Conservation (phyloP, 2,113 vertebrate species). For the Laticauda colubrina region DNA sequence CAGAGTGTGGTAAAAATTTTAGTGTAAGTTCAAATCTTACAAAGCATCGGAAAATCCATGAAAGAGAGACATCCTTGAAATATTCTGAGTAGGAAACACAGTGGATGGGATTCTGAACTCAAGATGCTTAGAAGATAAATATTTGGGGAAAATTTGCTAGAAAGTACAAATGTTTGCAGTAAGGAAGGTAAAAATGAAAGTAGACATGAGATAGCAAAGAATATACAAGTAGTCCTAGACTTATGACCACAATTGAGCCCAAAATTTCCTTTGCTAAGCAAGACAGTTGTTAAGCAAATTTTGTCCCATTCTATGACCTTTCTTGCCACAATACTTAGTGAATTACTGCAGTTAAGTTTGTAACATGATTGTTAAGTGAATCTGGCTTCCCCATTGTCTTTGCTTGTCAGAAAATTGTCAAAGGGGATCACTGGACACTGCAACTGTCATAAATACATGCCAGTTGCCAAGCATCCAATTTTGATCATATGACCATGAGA, state of each 20-base stretch:
- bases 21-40: slow-evolving; percentile 33
- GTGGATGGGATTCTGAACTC: background rate
- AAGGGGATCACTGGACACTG: background rate
- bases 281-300: background rate
- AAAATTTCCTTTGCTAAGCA: background rate
- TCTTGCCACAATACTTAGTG: background rate
- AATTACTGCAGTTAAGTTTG: background rate
- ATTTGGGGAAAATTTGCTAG: background rate
- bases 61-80: background rate
- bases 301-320: background rate
- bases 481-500: background rate
- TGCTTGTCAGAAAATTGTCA: background rate
- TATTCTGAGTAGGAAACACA: background rate
- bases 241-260: background rate
- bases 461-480: background rate
- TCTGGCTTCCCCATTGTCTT: background rate
- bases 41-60: slow-evolving; percentile 31
- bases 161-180: background rate
- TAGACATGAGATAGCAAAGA: background rate
- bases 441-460: background rate
- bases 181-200: background rate
- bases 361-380: background rate
- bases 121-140: background rate
- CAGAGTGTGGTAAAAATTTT: slow-evolving; percentile 27
- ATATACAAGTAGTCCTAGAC: background rate